These are phyloP conservation scores for Ailurus styani DNA, from an alignment of 2,113 vertebrate species.

Conservation along the genomic window DNA sequence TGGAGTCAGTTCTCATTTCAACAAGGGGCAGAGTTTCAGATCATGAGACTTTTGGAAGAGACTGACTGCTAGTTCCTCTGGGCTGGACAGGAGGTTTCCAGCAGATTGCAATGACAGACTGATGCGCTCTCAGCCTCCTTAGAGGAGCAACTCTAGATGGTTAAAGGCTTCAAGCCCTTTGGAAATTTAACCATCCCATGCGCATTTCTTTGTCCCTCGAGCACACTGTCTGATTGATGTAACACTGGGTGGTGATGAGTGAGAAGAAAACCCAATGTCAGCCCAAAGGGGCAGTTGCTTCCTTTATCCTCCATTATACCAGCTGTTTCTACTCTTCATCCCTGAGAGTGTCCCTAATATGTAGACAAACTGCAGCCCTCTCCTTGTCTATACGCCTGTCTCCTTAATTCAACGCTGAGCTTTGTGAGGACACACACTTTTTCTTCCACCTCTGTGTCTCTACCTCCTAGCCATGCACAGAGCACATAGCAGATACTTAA, in stretches of 20 bases:
- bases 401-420: background rate
- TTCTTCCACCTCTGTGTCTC: background rate
- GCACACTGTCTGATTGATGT: background rate
- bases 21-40: background rate
- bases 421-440: background rate
- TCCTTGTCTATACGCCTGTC: background rate
- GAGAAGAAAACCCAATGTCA: background rate
- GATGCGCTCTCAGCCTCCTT: background rate
- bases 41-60: slow-evolving; percentile 4
- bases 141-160: slow-evolving; percentile 4
- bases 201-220: background rate
- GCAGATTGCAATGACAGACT: background rate
- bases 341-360: background rate
- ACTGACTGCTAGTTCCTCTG: slow-evolving; percentile 14
- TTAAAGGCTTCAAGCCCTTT: background rate
- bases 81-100: background rate
- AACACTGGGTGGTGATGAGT: background rate
- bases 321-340: slow-evolving; percentile 10
- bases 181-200: background rate
- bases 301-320: background rate
- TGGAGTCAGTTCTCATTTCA: slow-evolving; percentile 4
- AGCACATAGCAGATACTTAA: background rate
- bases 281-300: background rate
- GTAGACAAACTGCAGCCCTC: background rate
- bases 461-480: background rate